Conservation (phyloP, 35 echinoderm and acorn worm species). For the Apostichopus japonicus region DNA sequence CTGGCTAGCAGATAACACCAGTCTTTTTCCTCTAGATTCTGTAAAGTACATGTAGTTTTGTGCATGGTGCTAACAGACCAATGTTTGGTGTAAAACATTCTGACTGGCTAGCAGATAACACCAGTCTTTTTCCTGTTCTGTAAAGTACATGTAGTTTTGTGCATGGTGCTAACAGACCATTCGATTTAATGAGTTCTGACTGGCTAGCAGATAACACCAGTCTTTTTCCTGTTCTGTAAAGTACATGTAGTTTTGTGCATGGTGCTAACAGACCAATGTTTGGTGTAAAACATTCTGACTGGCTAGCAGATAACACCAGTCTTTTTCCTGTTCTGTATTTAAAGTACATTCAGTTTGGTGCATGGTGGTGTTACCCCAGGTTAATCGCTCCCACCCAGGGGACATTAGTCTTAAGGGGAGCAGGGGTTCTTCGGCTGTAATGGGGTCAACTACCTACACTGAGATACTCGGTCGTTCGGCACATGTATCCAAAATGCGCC, state of each 20-base stretch:
- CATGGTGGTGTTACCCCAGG: background rate
- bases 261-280: background rate
- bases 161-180: background rate
- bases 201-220: constrained; percentile 6
- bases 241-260: background rate
- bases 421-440: too few relatives aligned
- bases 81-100: too few relatives aligned
- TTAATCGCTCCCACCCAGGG: too few relatives aligned
- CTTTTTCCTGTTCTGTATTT: background rate
- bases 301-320: constrained; percentile 2
- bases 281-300: background rate
- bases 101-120: background rate
- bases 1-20: too few relatives aligned
- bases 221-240: constrained; percentile 13
- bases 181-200: background rate
- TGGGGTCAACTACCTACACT: too few relatives aligned
- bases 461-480: too few relatives aligned
- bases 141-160: background rate
- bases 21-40: too few relatives aligned
- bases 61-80: too few relatives aligned
- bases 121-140: constrained; percentile 2
- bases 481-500: too few relatives aligned
- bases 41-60: too few relatives aligned
- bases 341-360: background rate
- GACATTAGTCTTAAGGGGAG: too few relatives aligned